These are phyloP conservation scores for Drosophila mimica DNA, from an alignment of 2,888 invertebrate species.

Conservation along the genomic window DNA sequence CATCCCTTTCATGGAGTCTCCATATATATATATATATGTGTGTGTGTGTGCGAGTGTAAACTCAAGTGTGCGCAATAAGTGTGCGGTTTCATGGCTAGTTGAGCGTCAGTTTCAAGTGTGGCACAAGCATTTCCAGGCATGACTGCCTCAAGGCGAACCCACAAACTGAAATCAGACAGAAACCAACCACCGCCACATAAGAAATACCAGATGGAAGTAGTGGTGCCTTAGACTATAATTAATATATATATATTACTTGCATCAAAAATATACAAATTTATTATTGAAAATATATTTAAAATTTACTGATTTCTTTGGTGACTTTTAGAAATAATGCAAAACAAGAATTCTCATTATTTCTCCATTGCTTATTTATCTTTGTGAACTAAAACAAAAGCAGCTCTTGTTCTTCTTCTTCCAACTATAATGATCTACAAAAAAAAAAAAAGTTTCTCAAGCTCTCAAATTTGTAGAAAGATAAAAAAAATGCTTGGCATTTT, in stretches of 20 bases:
- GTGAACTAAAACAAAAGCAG: too few species aligned
- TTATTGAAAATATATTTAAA: background rate
- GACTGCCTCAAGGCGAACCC: slow-evolving; percentile 30
- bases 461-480: background rate
- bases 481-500: slow-evolving; percentile 36
- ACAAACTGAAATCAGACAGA: slow-evolving; percentile 1
- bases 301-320: background rate
- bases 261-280: background rate
- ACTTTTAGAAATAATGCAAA: background rate
- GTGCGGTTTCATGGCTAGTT: slow-evolving; percentile 71
- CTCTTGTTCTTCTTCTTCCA: too few species aligned
- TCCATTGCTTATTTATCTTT: background rate
- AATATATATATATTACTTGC: background rate
- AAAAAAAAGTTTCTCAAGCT: too few species aligned
- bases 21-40: background rate
- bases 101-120: slow-evolving; percentile 52
- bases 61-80: slow-evolving; percentile 64
- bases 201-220: background rate
- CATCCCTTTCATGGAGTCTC: slow-evolving; percentile 17
- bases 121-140: slow-evolving; percentile 51
- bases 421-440: background rate
- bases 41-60: slow-evolving; percentile 24
- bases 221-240: background rate
- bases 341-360: background rate
- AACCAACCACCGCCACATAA: background rate